phyloP scores from a whole-genome alignment of 1,140 invertebrate genomes.

The Whitmania pigra region DNA sequence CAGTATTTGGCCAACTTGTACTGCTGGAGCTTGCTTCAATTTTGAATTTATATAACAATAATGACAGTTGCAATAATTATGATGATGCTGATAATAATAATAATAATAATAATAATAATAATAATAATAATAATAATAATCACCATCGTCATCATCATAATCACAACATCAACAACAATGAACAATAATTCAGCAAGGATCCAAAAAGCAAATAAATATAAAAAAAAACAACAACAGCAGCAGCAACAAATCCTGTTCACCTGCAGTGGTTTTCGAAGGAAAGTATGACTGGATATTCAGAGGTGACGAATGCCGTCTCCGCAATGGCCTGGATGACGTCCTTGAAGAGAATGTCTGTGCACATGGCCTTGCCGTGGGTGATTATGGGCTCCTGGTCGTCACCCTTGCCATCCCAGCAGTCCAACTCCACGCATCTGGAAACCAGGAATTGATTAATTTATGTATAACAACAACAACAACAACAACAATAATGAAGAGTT shows the following conservation, averaged over 20 bases:
- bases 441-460: too few species aligned
- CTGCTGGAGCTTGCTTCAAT: conserved; percentile 71
- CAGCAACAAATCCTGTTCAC: conserved; percentile 29
- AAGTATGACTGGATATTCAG: conserved; percentile 92
- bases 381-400: conserved; percentile 80
- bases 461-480: too few species aligned
- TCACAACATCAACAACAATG: too few species aligned
- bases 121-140: too few species aligned
- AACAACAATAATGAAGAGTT: too few species aligned
- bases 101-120: too few species aligned
- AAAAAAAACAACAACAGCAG: background rate
- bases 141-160: too few species aligned
- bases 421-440: conserved; percentile 82
- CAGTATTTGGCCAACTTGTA: conserved; percentile 97
- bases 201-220: too few species aligned
- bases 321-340: conserved; percentile 79
- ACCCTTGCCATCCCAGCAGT: conserved; percentile 95
- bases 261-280: conserved; percentile 99
- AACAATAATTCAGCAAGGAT: too few species aligned
- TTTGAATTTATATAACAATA: background rate
- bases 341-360: conserved; percentile 95
- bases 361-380: conserved; percentile 98
- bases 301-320: conserved; percentile 96
- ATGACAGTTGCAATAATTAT: background rate
- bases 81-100: background rate